Conservation (phyloP, 1,140 invertebrate species). For the Penaeus indicus region DNA sequence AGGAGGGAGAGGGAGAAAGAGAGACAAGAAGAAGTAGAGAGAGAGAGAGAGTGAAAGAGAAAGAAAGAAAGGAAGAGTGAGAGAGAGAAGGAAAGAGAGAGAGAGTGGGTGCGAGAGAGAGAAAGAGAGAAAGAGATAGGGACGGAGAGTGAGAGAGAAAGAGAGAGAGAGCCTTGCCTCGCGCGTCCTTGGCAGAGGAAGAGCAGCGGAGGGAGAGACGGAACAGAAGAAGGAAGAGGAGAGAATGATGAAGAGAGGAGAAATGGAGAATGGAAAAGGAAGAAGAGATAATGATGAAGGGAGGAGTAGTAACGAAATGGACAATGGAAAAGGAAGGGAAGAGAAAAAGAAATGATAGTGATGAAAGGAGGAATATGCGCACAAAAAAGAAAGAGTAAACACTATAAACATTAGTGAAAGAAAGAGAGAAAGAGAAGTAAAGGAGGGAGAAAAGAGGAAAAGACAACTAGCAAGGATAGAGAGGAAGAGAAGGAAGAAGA, state of each 20-base stretch:
- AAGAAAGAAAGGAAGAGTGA: too few relatives aligned
- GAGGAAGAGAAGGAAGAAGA: background rate
- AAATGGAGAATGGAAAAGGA: background rate
- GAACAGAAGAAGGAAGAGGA: too few relatives aligned
- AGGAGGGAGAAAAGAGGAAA: background rate
- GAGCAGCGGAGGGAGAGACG: too few relatives aligned
- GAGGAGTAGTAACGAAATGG: background rate
- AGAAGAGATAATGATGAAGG: background rate
- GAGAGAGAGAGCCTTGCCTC: too few relatives aligned
- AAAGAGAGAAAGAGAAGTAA: background rate
- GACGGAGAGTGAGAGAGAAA: too few relatives aligned
- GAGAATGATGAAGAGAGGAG: too few relatives aligned
- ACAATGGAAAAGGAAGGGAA: conserved; percentile 4
- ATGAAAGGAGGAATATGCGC: background rate
- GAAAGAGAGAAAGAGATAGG: too few relatives aligned
- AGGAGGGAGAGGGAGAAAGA: background rate
- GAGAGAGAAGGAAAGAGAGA: too few relatives aligned
- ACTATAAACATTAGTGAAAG: background rate
- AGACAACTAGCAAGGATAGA: background rate
- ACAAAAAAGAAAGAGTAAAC: background rate
- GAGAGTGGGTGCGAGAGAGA: too few relatives aligned
- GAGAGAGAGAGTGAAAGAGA: too few relatives aligned
- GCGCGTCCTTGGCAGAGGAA: too few relatives aligned
- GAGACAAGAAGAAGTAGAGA: background rate
- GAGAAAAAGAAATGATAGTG: background rate